Base-by-base conservation (phyloP, 2,113 vertebrate species). In the Gymnogyps californianus region DNA sequence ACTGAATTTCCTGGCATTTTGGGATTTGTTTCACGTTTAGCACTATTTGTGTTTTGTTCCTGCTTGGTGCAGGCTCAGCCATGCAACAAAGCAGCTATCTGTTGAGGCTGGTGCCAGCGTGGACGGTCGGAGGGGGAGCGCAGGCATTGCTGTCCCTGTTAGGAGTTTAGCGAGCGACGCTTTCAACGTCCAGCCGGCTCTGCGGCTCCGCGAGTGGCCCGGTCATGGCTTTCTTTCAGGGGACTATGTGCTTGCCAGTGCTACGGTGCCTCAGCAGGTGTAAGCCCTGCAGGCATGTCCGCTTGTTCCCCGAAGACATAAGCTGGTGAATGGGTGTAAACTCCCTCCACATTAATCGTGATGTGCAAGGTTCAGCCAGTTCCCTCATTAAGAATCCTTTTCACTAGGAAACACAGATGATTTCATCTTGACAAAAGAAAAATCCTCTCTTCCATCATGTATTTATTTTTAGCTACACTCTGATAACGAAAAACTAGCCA, bases 51-150 rank as follows among this genome's bases (percentile, higher is more conserved):
- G 20, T 19, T 87, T 67, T 29, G 26, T 34, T 31, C 44, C 54
- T 1, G 19, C 26, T 69, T 5, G 36, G 44, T 11, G 36, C 62
- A 29, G 29, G 54, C 16, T 77, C 71, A 85, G 49, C 44, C 44
- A 5, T 16, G 28, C 26, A 25, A 25, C 0, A 1, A 36, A 40
- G 61, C 24, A 57, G 52, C 15, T 34, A 10, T n/a, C 15, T 1
- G 3, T 14, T 16, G 61, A 42, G 52, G 52, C 36, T 16, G 62
- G 19, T 28, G 24, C 22, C 61, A 29, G 61, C 7, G 3, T 3
- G 42, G 31, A 20, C 3, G 16, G 46, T 32, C 1, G 1, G 36
- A 51, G 72, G 17, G 54, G 62, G 25, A 59, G 25, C 5, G 0
- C 10, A 10, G 74, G 36, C 74, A 32, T 14, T 36, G 54, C 46